Conservation (phyloP, 1,140 invertebrate species). For the Aphis craccivora region DNA sequence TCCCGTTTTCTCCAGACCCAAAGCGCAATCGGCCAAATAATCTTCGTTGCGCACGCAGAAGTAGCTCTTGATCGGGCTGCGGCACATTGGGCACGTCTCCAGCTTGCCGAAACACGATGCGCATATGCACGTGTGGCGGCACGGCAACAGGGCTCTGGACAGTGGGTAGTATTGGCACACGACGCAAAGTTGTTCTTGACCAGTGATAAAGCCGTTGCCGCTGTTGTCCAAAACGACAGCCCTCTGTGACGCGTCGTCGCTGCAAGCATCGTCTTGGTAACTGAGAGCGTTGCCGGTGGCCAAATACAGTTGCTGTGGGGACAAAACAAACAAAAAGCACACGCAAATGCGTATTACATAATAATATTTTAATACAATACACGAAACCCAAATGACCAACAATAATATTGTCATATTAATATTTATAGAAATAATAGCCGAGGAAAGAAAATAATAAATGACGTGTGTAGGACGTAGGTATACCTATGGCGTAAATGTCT, state of each 20-base stretch:
- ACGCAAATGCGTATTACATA: background rate
- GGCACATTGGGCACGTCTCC: constrained; percentile 83
- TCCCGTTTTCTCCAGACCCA: constrained; percentile 59
- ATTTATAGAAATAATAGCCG: background rate
- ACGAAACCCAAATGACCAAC: background rate
- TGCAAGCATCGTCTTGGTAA: constrained; percentile 66
- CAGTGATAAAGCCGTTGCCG: background rate
- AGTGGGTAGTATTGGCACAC: constrained; percentile 80
- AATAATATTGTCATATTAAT: background rate
- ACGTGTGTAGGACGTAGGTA: background rate
- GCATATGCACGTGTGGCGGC: constrained; percentile 84
- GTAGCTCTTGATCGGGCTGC: constrained; percentile 79
- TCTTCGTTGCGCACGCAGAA: constrained; percentile 80
- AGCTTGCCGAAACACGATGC: constrained; percentile 76
- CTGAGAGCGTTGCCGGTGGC: constrained; percentile 72
- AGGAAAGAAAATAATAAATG: background rate
- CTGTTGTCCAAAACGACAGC: constrained; percentile 65
- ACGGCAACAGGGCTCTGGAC: constrained; percentile 80
- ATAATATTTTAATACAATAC: background rate
- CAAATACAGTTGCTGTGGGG: constrained; percentile 76
- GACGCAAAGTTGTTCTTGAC: constrained; percentile 75
- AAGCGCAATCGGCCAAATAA: constrained; percentile 69
- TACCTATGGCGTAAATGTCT: background rate
- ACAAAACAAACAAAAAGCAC: constrained; percentile 35
- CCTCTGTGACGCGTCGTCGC: constrained; percentile 61